Base-by-base conservation (phyloP, 2,113 vertebrate species). In the Pavo muticus region DNA sequence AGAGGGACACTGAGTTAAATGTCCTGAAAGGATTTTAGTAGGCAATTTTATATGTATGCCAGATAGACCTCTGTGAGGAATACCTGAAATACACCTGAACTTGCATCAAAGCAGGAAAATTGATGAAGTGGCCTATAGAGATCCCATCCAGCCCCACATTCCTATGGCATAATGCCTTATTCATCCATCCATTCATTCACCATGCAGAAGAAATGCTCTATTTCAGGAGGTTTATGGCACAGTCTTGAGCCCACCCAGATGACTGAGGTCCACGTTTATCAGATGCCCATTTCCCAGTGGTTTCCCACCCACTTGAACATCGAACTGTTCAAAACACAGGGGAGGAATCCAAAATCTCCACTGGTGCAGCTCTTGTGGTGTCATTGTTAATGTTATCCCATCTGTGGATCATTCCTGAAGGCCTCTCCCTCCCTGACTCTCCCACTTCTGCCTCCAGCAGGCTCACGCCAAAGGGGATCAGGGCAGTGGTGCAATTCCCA, bases 311-410 rank as follows among this genome's bases (percentile, higher is more conserved):
- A 35, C 59, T 69, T 93, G 88, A 90, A 67, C 88, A 93, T 44
- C 47, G 42, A 37, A 57, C 65, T 83, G 39, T 47, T 88, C 35
- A 79, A 21, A 23, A 32, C 32, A 15, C 20, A n/a, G 82, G 52
- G 68, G 59, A 81, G 48, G 56, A 79, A 80, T 40, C 60, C 1
- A 2, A 71, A 65, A 54, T 44, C 67, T 59, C 64, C 40, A 47
- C 65, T 84, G 85, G 67, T 2, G 5, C 65, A 86, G 72, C 47
- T 84, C 47, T 64, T 1, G 2, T 81, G 52, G 59, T 69, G 74
- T 2, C 63, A 47, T 75, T 94, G 90, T 91, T 94, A 74, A 69
- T 60, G 52, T 91, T 94, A 87, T 84, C 69, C 81, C 92, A 88
- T 91, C 80, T 84, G 90, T 8, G 3, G 73, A 91, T 81, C 77